Evolutionary conservation across 1,140 invertebrate genomes (phyloP), one percentile per base, ranked within the genome.

Genomic region (Drosophila kepulauana): DNA sequence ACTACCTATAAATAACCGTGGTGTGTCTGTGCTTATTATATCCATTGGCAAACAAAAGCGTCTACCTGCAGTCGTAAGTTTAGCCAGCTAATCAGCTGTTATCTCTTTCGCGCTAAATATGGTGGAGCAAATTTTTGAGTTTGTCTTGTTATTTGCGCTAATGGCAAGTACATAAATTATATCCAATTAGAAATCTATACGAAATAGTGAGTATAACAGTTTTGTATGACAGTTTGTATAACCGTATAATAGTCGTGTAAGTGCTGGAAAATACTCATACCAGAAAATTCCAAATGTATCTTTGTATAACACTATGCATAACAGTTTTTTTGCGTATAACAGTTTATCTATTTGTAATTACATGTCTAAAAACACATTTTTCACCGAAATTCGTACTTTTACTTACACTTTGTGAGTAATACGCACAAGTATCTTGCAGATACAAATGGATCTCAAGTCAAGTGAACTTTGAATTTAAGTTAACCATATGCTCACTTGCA

Each of bases 401-500:
- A 74, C 71, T 74, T 57, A 74, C 71, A 20, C 35, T 46, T 35
- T 35, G 41, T 2, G 3, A 59, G 2, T 45, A 3, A 28, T 43
- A 25, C 38, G 5, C 15, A 13, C 5, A 46, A 20, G 65, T 69
- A 69, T 69, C 71, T 74, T 4, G 25, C 7, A 49, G 71, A 74
- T 74, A 56, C 57, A 46, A 62, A 61, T 25, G 57, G 62, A 69
- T 74, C 49, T 74, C 3, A 15, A 46, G 13, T 64, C 38, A 54
- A 43, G 15, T 49, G 28, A 61, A 41, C 13, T 48, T 46, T 11
- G 5, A 5, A 8, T 62, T 56, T 49, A 8, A 11, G 51, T 43
- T 16, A 11, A 69, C 35, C 65, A 75, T 69, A 75, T 69, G 72
- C 25, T 69, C 38, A 59, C 6, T 72, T 58, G 52, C 62, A 79